Percentiles rank a stretch among this genome's conserved stretches.
These are phyloP conservation scores for Hyphantria cunea DNA, from an alignment of 1,140 invertebrate genomes.

Conservation along the genomic window DNA sequence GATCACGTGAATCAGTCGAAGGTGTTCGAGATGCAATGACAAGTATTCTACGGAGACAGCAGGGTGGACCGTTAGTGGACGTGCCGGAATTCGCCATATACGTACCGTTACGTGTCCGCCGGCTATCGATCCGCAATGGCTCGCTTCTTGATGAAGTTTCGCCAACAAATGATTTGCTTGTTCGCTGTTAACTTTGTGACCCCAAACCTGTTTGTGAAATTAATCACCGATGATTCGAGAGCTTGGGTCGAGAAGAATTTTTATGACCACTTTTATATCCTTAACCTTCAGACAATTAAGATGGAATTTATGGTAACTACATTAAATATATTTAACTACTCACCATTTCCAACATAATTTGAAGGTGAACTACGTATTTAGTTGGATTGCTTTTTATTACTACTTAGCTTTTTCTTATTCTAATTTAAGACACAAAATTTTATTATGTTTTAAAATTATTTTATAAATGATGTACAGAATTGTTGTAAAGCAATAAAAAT, in stretches of 20 bases:
- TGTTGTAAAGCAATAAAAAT: too few species aligned
- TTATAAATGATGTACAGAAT: too few species aligned
- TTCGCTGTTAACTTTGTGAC: constrained; percentile 28
- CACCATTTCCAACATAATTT: background rate
- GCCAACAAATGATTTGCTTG: constrained; percentile 31
- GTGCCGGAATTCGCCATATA: constrained; percentile 51
- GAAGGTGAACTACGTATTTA: too few species aligned
- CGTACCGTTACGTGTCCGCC: constrained; percentile 51
- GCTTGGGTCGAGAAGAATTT: constrained; percentile 23
- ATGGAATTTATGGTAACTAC: constrained; percentile 12
- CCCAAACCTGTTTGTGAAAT: constrained; percentile 27
- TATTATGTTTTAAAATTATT: too few species aligned
- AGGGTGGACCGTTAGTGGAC: constrained; percentile 58
- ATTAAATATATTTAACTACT: constrained; percentile 1
- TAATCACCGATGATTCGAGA: constrained; percentile 21
- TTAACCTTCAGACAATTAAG: constrained; percentile 24
- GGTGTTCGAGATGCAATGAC: constrained; percentile 46
- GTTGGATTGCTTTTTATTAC: too few species aligned
- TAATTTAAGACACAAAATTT: too few species aligned
- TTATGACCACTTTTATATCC: constrained; percentile 9
- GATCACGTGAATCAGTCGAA: constrained; percentile 36
- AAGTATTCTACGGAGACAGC: constrained; percentile 46
- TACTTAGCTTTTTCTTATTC: too few species aligned
- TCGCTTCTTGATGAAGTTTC: constrained; percentile 28
- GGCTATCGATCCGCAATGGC: constrained; percentile 21